Evolutionary conservation across 2,888 invertebrate genomes (phyloP), one percentile per base, ranked within the genome.

Genomic region (Scaptomyza caliginosa): DNA sequence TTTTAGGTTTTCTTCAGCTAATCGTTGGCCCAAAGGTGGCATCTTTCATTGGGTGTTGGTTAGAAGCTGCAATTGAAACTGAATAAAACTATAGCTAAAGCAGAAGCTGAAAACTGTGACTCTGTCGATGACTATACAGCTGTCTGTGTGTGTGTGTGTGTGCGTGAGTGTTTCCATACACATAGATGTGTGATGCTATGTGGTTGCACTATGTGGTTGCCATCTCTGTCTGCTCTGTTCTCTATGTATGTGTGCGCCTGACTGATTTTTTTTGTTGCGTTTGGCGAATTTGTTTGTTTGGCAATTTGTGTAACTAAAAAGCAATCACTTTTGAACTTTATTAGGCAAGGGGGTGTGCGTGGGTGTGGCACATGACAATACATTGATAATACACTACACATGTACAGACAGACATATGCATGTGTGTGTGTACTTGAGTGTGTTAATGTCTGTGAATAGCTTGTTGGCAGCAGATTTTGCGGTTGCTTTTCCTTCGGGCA

Each of bases 291-390:
- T 77, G 78, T 86, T 81, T 86, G 81, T 81, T 86, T 84, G 78
- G 69, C 85, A 82, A 86, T 86, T 82, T 82, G 85, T 77, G 85
- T 72, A 84, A 81, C 81, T 84, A 75, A 84, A 82, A 86, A 74
- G 82, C 78, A 81, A 81, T 84, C 75, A 77, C 85, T 86, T 82
- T 75, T 84, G 64, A 86, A 84, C 81, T 82, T 82, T 74, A 84
- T 72, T 69, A 81, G 63, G 49, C 57, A 56, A 36, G 40, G 45
- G 57, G 63, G 34, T 8, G 16, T 46, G 39, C 40, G 45, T 23
- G 66, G 69, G 67, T 59, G 77, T 65, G 72, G 60, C 60, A 16
- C 43, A 54, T 67, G 63, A 64, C 77, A 64, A 73, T 73, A 48
- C 66, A 64, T 56, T 48, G 67, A 70, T 77, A 74, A 77, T 64